Evolutionary conservation across 2,113 vertebrate species (phyloP).

Genomic region (Steatornis caripensis): DNA sequence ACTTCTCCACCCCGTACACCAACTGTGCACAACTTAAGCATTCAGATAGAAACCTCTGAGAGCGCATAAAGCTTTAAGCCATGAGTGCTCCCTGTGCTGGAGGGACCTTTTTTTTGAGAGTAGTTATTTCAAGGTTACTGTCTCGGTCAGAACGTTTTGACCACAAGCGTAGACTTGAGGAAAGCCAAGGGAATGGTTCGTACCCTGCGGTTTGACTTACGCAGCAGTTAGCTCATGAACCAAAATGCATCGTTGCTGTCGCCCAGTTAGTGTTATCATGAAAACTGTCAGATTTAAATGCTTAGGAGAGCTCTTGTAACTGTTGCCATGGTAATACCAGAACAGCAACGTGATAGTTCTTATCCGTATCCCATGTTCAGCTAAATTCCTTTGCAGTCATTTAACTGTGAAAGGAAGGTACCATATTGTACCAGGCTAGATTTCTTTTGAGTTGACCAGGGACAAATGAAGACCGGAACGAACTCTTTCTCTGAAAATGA

Average conservation of each 20-base stretch:
- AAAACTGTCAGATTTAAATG: constrained; percentile 61
- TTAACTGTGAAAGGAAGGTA: neutral
- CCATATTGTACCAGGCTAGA: neutral
- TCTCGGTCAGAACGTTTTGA: neutral
- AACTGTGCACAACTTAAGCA: neutral
- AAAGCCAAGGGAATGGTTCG: neutral
- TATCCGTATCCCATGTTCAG: constrained; percentile 42
- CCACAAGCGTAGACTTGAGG: neutral
- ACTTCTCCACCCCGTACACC: neutral
- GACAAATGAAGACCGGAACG: neutral
- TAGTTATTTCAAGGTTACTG: neutral
- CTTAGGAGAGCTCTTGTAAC: constrained; percentile 38
- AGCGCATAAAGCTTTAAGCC: neutral
- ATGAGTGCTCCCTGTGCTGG: neutral
- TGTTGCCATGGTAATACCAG: constrained; percentile 67
- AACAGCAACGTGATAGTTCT: constrained; percentile 1
- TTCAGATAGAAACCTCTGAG: neutral
- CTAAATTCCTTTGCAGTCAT: constrained; percentile 22
- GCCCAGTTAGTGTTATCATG: constrained; percentile 26
- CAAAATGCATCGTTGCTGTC: constrained; percentile 23
- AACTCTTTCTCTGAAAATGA: neutral
- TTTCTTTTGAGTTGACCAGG: neutral
- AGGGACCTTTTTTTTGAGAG: neutral
- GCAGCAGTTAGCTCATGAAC: constrained; percentile 14
- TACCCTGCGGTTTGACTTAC: neutral